These are phyloP conservation scores for Palythoa heliodiscus DNA, from an alignment of 92 coral and sea anemone species.

Conservation along the genomic window DNA sequence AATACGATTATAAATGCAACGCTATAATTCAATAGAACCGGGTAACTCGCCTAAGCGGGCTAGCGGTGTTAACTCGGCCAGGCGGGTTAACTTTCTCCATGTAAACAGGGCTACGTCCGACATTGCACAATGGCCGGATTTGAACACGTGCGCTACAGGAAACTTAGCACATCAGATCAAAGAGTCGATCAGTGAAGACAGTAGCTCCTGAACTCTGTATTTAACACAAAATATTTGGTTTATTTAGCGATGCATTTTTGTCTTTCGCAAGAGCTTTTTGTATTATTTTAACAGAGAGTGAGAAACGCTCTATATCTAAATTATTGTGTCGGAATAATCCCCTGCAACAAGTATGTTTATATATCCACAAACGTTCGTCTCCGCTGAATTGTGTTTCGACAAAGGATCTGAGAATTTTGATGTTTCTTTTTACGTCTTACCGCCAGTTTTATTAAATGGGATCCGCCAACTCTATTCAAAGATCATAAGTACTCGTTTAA, in stretches of 20 bases:
- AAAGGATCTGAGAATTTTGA: not conserved
- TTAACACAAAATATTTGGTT: not conserved
- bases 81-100: too few relatives aligned
- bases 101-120: too few relatives aligned
- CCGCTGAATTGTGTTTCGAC: not conserved
- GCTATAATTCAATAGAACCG: too few relatives aligned
- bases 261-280: not conserved
- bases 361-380: not conserved
- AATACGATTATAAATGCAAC: too few relatives aligned
- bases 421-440: too few relatives aligned
- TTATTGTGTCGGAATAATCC: not conserved
- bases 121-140: not conserved
- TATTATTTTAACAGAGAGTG: not conserved
- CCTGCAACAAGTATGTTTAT: not conserved
- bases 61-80: too few relatives aligned
- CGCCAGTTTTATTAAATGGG: too few relatives aligned
- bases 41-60: too few relatives aligned
- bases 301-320: not conserved
- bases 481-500: too few relatives aligned
- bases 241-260: not conserved
- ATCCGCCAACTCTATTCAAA: too few relatives aligned
- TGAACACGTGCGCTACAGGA: not conserved
- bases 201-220: not conserved
- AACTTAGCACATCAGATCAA: not conserved
- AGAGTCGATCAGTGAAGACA: not conserved